Percentiles rank a stretch among this genome's conserved stretches.
Evolutionary conservation across 2,888 invertebrate genomes (phyloP).

Genomic region (Aporophyla lueneburgensis): DNA sequence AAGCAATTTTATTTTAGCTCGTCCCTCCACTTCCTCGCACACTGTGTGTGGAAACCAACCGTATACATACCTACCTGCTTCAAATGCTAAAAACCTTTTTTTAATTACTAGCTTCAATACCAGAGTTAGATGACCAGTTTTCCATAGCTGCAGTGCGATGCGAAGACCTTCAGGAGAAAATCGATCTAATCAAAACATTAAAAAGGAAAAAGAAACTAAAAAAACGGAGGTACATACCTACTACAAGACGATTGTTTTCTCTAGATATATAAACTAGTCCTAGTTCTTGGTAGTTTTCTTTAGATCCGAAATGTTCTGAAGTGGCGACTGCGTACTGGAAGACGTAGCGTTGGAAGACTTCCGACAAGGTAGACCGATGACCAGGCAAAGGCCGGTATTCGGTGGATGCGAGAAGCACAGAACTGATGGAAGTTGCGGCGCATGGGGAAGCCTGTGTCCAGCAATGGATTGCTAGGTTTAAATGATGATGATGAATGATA

Average conservation of each 20-base stretch:
- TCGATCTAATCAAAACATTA: constrained; percentile 82
- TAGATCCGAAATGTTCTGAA: background rate
- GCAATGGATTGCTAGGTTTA: no score
- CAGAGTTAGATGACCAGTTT: constrained; percentile 85
- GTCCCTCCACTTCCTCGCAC: background rate
- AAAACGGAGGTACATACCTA: constrained; percentile 81
- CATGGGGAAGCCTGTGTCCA: no score
- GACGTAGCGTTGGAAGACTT: no score
- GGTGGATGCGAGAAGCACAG: no score
- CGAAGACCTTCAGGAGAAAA: constrained; percentile 84
- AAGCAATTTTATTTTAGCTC: background rate
- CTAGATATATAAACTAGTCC: background rate
- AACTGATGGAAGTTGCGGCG: no score
- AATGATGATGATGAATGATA: no score
- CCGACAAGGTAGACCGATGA: no score
- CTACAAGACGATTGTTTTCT: background rate
- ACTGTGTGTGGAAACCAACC: background rate
- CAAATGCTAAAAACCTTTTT: background rate
- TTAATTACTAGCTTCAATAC: constrained; percentile 79
- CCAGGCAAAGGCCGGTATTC: no score
- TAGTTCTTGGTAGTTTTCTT: background rate
- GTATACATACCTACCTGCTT: background rate
- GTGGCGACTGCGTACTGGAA: no score
- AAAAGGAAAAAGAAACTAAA: constrained; percentile 85
- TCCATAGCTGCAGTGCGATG: constrained; percentile 83